A percentile compares a stretch with the other conserved stretches of the same genome.
phyloP scores from a whole-genome alignment of 2,113 vertebrate genomes.

The Puntigrus tetrazona region DNA sequence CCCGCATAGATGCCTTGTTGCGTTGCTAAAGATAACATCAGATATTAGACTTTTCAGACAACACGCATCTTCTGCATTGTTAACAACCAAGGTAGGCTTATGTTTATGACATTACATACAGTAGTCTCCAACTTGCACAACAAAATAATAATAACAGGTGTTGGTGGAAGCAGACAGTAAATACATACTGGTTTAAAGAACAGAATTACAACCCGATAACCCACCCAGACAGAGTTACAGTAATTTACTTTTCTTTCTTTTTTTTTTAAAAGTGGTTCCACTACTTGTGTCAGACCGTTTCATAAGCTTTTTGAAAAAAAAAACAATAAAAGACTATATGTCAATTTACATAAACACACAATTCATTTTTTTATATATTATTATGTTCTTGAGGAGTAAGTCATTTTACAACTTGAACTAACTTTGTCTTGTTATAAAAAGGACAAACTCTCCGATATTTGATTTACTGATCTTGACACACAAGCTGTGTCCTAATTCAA shows the following conservation, averaged over 20 bases:
- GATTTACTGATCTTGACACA: not conserved
- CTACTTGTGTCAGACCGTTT: too few species aligned
- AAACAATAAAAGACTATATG: too few species aligned
- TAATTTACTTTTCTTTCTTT: too few species aligned
- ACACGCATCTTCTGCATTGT: not conserved
- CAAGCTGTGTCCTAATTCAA: not conserved
- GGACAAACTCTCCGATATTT: not conserved
- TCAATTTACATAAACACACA: not conserved
- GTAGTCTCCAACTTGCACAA: not conserved
- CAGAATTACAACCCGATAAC: not conserved
- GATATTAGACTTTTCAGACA: not conserved
- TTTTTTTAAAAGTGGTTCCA: too few species aligned
- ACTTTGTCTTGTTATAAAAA: not conserved
- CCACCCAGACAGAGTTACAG: not conserved
- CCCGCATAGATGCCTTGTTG: conserved; percentile 81
- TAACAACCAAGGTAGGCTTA: not conserved
- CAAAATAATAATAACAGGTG: not conserved
- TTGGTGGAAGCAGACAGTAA: not conserved
- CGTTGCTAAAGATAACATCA: conserved; percentile 69
- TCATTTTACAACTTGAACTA: not conserved
- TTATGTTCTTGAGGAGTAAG: too few species aligned
- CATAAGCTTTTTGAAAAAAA: too few species aligned
- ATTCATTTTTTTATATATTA: too few species aligned
- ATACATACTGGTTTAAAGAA: not conserved
- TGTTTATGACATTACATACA: not conserved